Evolutionary conservation across 2,113 vertebrate genomes (phyloP).

Genomic region (Suricata suricatta): DNA sequence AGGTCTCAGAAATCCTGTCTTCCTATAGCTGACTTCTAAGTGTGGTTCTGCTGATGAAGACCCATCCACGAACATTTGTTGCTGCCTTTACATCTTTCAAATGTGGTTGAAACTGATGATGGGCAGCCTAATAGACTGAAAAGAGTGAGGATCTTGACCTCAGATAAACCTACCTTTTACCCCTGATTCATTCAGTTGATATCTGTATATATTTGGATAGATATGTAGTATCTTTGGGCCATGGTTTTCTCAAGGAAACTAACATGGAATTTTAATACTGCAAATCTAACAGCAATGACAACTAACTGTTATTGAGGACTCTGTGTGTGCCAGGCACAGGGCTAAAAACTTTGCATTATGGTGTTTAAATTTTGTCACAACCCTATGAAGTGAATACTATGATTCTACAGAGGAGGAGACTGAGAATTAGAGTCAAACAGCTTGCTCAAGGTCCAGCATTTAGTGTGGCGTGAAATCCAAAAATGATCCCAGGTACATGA

Average conservation of each 20-base stretch:
- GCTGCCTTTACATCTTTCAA: not conserved
- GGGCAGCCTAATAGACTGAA: not conserved
- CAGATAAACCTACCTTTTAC: not conserved
- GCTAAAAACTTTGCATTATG: not conserved
- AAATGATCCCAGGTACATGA: not conserved
- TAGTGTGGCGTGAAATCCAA: not conserved
- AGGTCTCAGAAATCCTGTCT: not conserved
- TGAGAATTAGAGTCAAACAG: not conserved
- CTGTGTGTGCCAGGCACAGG: not conserved
- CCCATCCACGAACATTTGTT: not conserved
- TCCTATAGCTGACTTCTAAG: not conserved
- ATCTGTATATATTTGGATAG: not conserved
- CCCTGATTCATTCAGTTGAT: not conserved
- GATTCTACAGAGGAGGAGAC: not conserved
- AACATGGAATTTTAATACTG: not conserved
- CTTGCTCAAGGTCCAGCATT: not conserved
- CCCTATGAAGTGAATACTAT: not conserved
- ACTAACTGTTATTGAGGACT: not conserved
- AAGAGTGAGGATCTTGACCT: not conserved
- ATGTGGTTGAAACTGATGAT: not conserved
- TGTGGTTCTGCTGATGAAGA: not conserved
- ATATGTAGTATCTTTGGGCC: not conserved
- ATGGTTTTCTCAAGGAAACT: not conserved
- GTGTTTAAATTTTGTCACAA: not conserved
- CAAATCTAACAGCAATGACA: not conserved